A percentile compares a stretch with the other conserved stretches of the same genome.
Evolutionary conservation across 2,888 invertebrate species (phyloP).

Genomic region (Brenthis daphne): DNA sequence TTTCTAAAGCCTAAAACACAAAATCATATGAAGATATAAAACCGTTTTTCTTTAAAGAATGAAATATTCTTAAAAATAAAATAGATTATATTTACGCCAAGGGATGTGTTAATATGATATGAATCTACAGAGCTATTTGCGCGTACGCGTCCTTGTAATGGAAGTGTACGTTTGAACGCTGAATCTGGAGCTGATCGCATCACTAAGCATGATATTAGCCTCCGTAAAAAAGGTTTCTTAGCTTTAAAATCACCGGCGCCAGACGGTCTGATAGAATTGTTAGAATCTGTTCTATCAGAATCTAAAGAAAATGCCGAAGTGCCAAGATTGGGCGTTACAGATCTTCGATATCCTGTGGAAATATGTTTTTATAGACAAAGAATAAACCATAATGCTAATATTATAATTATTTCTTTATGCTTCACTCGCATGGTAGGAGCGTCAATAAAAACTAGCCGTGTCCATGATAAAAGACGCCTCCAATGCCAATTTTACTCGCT

Average conservation of each 20-base stretch:
- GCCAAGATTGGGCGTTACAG: conserved; percentile 65
- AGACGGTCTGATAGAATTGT: conserved; percentile 33
- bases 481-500: too few relatives aligned
- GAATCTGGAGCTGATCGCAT: conserved; percentile 57
- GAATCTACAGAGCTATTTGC: conserved; percentile 62
- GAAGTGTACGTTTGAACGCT: conserved; percentile 41
- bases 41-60: not conserved
- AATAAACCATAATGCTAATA: not conserved
- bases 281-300: conserved; percentile 46
- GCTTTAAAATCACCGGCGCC: conserved; percentile 46
- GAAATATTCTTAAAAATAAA: not conserved
- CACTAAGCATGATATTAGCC: conserved; percentile 68
- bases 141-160: conserved; percentile 40
- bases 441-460: too few relatives aligned
- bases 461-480: too few relatives aligned
- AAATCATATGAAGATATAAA: not conserved
- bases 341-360: conserved; percentile 56
- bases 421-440: too few relatives aligned
- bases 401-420: too few relatives aligned
- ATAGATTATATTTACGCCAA: conserved; percentile 55
- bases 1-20: conserved; percentile 61
- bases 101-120: conserved; percentile 66
- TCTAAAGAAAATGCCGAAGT: conserved; percentile 60
- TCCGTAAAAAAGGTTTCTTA: conserved; percentile 61
- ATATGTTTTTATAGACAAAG: not conserved